Conservation (phyloP, 2,888 invertebrate genomes). For the Chydorus sphaericus region DNA sequence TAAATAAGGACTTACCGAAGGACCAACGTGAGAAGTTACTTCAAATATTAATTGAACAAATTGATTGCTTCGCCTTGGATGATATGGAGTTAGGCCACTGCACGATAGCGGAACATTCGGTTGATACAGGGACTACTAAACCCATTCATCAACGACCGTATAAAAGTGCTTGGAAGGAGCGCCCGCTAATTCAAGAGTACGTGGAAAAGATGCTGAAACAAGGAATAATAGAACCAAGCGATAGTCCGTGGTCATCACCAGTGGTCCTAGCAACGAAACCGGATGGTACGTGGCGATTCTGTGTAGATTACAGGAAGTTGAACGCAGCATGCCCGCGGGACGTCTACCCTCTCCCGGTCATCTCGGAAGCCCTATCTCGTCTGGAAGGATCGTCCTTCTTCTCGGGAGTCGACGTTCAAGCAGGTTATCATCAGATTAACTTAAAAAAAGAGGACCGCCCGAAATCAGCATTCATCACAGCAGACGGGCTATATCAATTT, state of each 20-base stretch:
- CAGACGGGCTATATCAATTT: slow-evolving; percentile 27
- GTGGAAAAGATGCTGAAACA: slow-evolving; percentile 7
- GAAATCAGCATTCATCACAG: slow-evolving; percentile 28
- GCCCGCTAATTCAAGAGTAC: slow-evolving; percentile 1
- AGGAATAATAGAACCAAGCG: not conserved
- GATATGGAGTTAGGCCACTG: not conserved
- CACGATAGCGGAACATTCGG: slow-evolving; percentile 1
- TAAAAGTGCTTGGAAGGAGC: slow-evolving; percentile 1
- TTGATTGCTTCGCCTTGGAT: not conserved
- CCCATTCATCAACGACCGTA: slow-evolving; percentile 10
- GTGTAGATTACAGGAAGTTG: slow-evolving; percentile 17
- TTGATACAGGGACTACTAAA: not conserved
- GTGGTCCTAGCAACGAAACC: slow-evolving; percentile 27
- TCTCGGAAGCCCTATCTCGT: slow-evolving; percentile 19
- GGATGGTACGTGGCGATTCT: slow-evolving; percentile 21
- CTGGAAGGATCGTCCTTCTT: slow-evolving; percentile 23
- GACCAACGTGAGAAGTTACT: not conserved
- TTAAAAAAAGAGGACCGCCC: slow-evolving; percentile 23
- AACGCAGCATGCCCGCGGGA: slow-evolving; percentile 17
- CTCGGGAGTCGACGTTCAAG: slow-evolving; percentile 24
- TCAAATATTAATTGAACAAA: not conserved
- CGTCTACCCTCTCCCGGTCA: slow-evolving; percentile 17
- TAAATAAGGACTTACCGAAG: not conserved
- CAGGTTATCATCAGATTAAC: slow-evolving; percentile 26
- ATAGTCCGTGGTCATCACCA: slow-evolving; percentile 26